Conservation (phyloP, 2,888 invertebrate genomes). For the Trimorus sp. region DNA sequence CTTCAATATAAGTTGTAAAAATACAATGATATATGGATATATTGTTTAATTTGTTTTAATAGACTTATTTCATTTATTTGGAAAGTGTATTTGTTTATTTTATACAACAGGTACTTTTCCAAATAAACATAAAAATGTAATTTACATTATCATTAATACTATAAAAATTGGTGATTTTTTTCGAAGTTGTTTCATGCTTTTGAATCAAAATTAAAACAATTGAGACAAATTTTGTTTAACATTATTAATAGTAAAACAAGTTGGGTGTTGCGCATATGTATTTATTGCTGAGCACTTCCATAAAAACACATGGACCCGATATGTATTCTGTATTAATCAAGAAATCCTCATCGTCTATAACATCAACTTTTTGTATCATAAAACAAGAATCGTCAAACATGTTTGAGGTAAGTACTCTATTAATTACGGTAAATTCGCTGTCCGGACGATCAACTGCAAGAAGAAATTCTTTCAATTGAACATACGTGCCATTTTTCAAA, state of each 20-base stretch:
- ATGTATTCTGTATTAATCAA: neutral
- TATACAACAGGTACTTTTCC: no score
- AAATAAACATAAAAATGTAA: no score
- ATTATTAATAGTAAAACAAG: conserved; percentile 4
- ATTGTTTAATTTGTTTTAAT: no score
- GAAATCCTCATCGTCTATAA: neutral
- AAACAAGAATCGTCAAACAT: neutral
- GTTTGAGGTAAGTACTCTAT: neutral
- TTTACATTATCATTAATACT: no score
- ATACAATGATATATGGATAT: no score
- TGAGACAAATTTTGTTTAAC: no score
- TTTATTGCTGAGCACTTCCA: neutral
- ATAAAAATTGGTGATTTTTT: no score
- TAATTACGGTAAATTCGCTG: neutral
- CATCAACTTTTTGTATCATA: conserved; percentile 5
- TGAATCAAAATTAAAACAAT: no score
- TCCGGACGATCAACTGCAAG: neutral
- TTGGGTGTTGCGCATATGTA: conserved; percentile 9
- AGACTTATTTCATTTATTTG: no score
- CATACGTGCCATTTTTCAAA: neutral
- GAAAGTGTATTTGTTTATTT: no score
- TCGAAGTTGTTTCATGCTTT: no score
- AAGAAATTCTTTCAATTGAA: conserved; percentile 7
- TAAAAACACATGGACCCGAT: conserved; percentile 5
- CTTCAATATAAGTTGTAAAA: no score